Percentiles rank a stretch among this genome's conserved stretches.
Evolutionary conservation across 2,113 vertebrate species (phyloP).

Genomic region (Oreochromis tanganicae): DNA sequence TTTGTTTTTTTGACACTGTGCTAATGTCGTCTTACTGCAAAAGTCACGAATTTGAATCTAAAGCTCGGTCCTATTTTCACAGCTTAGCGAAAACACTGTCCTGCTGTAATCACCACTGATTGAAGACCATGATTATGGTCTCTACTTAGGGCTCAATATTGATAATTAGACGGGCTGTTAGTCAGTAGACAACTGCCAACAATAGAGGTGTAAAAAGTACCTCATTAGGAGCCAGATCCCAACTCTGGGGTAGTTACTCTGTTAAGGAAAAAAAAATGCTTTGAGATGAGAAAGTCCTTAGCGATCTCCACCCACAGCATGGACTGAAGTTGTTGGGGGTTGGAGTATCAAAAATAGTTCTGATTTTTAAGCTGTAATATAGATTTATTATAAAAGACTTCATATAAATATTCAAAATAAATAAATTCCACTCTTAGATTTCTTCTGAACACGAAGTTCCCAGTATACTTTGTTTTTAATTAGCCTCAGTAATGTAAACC

Average conservation of each 20-base stretch:
- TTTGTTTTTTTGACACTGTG: neutral
- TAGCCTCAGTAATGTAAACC: neutral
- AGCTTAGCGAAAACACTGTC: neutral
- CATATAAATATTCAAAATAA: neutral
- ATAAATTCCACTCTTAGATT: neutral
- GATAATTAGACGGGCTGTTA: neutral
- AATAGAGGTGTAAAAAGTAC: neutral
- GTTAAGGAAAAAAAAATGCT: neutral
- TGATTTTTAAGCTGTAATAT: neutral
- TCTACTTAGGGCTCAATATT: neutral
- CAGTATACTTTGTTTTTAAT: neutral
- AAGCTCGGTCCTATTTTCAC: neutral
- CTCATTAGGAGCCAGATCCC: slow-evolving; percentile 21
- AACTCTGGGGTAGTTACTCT: slow-evolving; percentile 27
- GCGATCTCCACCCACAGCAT: neutral
- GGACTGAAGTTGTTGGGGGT: neutral
- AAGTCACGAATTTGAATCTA: neutral
- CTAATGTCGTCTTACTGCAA: neutral
- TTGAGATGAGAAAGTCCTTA: neutral
- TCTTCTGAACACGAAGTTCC: neutral
- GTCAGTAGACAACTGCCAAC: neutral
- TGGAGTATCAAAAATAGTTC: slow-evolving; percentile 7
- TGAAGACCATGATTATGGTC: neutral
- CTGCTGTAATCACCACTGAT: neutral
- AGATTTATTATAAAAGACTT: neutral